Conservation (phyloP, 2,797 vertebrate species). For the Lacerta viridis region DNA sequence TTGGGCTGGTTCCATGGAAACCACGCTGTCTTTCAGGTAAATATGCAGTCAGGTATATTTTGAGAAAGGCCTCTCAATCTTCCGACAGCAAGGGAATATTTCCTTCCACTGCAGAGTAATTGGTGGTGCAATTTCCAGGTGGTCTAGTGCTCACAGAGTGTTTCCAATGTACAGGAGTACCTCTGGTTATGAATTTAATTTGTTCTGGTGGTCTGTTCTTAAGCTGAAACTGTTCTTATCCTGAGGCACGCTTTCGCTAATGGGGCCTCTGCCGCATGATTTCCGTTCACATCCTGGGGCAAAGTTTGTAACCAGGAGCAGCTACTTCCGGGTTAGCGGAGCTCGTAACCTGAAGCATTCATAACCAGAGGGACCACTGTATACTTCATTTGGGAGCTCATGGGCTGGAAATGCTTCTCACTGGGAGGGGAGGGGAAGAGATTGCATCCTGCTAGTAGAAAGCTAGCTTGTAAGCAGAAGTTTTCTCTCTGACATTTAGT, state of each 20-base stretch:
- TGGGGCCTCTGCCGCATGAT: no score
- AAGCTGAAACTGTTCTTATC: no score
- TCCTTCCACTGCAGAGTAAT: slow-evolving; percentile 42
- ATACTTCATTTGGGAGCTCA: neutral
- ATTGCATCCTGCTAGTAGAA: neutral
- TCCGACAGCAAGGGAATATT: slow-evolving; percentile 25
- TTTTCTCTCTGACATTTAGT: neutral
- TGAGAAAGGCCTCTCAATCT: slow-evolving; percentile 45
- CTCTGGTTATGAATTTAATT: no score
- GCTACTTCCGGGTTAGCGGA: no score
- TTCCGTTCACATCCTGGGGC: no score
- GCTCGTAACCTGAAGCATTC: no score
- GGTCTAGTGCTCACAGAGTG: neutral
- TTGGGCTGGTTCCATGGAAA: slow-evolving; percentile 61
- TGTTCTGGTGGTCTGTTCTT: no score
- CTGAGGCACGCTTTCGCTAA: no score
- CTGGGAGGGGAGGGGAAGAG: neutral
- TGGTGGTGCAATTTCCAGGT: slow-evolving; percentile 9
- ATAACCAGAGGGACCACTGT: no score
- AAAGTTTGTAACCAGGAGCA: no score
- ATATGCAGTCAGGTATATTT: slow-evolving; percentile 49
- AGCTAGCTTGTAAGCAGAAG: neutral
- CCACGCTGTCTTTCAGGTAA: slow-evolving; percentile 66
- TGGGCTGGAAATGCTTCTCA: neutral
- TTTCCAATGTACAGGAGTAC: neutral